A percentile compares a stretch with the other conserved stretches of the same genome.
Conservation (phyloP, 2,113 vertebrate genomes). For the Climacteris rufus region DNA sequence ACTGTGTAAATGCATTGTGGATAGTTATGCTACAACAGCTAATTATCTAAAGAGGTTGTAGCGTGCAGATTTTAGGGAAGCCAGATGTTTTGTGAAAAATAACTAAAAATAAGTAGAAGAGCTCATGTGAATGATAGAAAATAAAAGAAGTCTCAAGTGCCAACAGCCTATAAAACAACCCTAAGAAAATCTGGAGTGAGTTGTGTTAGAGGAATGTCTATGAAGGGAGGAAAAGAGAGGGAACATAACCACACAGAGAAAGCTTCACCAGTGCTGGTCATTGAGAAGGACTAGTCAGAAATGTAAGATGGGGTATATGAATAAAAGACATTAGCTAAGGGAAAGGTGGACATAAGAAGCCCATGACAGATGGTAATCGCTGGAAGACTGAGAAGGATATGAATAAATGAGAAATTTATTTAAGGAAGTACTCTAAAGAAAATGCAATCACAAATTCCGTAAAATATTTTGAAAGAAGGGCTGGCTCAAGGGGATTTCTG, state of each 20-base stretch:
- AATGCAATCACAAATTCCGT: neutral
- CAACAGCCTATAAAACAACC: constrained; percentile 3
- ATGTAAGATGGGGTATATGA: neutral
- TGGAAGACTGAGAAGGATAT: neutral
- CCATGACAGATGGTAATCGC: neutral
- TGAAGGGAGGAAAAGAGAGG: neutral
- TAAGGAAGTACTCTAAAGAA: neutral
- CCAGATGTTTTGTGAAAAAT: neutral
- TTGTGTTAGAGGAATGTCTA: neutral
- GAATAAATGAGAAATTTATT: neutral
- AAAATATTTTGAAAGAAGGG: neutral
- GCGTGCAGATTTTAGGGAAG: neutral
- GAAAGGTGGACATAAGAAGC: neutral
- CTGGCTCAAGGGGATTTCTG: neutral
- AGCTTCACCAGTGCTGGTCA: neutral
- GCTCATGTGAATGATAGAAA: neutral
- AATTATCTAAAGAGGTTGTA: neutral
- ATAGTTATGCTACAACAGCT: neutral
- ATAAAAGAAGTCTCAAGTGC: neutral
- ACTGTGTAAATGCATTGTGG: neutral
- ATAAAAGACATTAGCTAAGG: neutral
- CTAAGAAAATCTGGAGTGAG: constrained; percentile 23
- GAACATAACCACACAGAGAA: neutral
- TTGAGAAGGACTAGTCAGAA: neutral
- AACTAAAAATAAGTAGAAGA: neutral